phyloP scores from a whole-genome alignment of 1,140 invertebrate genomes.

The Ctenoplectra terminalis region DNA sequence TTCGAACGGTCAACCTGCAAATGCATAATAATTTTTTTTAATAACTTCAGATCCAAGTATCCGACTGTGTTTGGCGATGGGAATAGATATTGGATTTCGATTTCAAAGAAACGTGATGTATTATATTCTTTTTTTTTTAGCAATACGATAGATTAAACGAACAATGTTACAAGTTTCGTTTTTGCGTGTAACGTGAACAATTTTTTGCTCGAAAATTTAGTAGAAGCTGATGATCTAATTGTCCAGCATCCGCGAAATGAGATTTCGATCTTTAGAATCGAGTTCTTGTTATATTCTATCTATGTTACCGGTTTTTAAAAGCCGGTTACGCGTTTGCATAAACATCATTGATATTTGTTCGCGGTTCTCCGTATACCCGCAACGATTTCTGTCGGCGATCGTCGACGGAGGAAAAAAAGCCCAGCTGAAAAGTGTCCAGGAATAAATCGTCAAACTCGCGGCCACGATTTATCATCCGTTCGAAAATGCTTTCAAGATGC shows the following conservation, averaged over 20 bases:
- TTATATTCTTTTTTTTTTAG: no score
- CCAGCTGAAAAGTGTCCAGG: background rate
- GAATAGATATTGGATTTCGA: no score
- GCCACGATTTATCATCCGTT: constrained; percentile 21
- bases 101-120: no score
- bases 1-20: constrained; percentile 49
- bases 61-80: no score
- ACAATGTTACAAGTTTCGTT: no score
- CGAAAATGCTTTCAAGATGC: constrained; percentile 12
- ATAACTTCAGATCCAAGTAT: background rate
- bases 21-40: background rate
- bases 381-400: background rate
- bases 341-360: background rate
- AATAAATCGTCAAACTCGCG: constrained; percentile 36
- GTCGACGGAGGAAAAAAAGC: background rate
- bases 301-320: background rate
- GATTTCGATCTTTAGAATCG: background rate
- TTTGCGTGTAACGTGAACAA: no score
- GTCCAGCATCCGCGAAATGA: background rate
- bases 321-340: background rate
- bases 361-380: background rate
- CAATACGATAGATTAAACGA: no score
- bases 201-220: background rate
- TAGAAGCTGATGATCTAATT: no score
- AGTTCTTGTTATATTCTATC: no score